Conservation (phyloP, 2,797 vertebrate genomes). For the Silurus aristotelis region DNA sequence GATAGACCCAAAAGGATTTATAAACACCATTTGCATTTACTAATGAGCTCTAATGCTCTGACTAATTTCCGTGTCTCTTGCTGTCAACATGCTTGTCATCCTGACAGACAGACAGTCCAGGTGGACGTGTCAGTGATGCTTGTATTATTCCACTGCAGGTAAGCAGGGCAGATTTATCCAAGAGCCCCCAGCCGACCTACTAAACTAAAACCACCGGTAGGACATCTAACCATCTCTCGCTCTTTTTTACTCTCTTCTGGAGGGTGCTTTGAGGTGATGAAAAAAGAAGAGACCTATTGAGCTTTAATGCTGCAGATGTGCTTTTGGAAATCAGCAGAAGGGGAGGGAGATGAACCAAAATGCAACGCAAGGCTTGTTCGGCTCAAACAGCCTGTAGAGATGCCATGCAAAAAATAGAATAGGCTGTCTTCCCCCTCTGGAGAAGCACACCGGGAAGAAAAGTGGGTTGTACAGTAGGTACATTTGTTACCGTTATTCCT, state of each 20-base stretch:
- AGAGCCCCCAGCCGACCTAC: conserved; percentile 20
- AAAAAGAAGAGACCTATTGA: conserved; percentile 29
- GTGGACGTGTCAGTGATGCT: conserved; percentile 23
- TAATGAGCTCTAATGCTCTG: not conserved
- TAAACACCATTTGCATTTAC: conserved; percentile 7
- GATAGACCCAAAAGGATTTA: not conserved
- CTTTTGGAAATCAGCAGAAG: not conserved
- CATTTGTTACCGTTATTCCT: conserved; percentile 25
- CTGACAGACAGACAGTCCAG: conserved; percentile 19
- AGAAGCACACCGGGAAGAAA: conserved; percentile 8
- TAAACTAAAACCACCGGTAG: conserved; percentile 43
- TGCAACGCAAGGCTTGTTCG: not conserved
- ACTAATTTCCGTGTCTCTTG: conserved; percentile 19
- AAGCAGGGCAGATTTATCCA: conserved; percentile 25
- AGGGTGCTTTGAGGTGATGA: conserved; percentile 15
- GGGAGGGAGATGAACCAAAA: not conserved
- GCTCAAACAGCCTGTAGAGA: conserved; percentile 10
- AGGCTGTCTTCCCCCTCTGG: conserved; percentile 3
- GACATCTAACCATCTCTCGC: conserved; percentile 10
- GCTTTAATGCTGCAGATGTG: conserved; percentile 22
- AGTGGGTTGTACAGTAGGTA: conserved; percentile 23
- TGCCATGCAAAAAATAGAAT: conserved; percentile 25
- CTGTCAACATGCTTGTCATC: conserved; percentile 26
- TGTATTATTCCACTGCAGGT: conserved; percentile 35
- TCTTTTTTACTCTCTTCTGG: not conserved